Base-by-base conservation (phyloP, 2,113 vertebrate species). In the Poeciliopsis turrubarensis region DNA sequence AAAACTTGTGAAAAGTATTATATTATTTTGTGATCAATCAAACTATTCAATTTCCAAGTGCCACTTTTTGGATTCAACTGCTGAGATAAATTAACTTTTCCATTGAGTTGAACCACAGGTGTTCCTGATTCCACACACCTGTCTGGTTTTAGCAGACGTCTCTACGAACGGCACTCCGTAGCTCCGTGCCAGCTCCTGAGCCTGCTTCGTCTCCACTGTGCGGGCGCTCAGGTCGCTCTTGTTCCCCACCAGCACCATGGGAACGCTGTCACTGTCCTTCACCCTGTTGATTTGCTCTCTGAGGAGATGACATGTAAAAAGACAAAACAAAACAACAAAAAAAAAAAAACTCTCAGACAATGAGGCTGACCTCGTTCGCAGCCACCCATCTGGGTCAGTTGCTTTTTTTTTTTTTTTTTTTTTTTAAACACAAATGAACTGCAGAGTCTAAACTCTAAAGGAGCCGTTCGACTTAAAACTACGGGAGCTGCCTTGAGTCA, bases 281-380 rank as follows among this genome's bases (percentile, higher is more conserved):
- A 96, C 96, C 79, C 96, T 78, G 92, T 95, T 96, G 88, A 96
- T 96, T 87, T 96, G 96, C 89, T 96, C 96, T 82, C 96, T 96
- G 83, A 31, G 27, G 60, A 30, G 5, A 22, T 54, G 2, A 81
- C 37, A 62, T 11, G 51, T 54, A 2, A 37, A 51, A 51, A 37
- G 10, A 12, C 34, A 11, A 17, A 51, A 19, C 29, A 31, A 1
- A 41, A 41, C n/a, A n/a, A n/a, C n/a, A n/a, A n/a, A n/a, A 12
- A 41, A 6, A 15, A 34, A 22, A 12, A 47, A 57, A 4, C 22
- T 29, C 2, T 44, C 2, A 73, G 64, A 65, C 8, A 26, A 26
- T 14, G 27, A 54, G 19, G 14, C 9, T 10, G 57, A 13, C 31
- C 1, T n/a, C 32, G 13, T 29, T 60, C 29, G 32, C 29, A 64